Base-by-base conservation (phyloP, 2,113 vertebrate genomes). In the Tursiops truncatus region DNA sequence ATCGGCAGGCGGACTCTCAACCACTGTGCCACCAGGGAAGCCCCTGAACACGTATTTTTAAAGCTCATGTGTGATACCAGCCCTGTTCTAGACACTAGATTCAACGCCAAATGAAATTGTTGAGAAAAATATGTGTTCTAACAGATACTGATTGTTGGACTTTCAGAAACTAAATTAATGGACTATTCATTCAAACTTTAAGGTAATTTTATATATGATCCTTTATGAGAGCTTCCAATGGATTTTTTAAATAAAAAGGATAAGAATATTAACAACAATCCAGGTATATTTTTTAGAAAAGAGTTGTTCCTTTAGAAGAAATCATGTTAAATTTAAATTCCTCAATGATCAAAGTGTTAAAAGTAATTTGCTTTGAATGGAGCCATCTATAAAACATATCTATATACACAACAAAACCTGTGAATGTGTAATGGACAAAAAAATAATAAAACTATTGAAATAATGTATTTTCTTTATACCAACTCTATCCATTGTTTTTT, bases 371-470 rank as follows among this genome's bases (percentile, higher is more conserved):
- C 98, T 98, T 98, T 98, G 97, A 98, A 98, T 95, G 97, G 97
- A 97, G 89, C 87, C 93, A 98, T 98, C 97, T 96, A 97, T 98
- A 98, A 98, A 98, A 33, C 74, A 97, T 85, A 97, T 44, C 63
- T 93, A 82, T 96, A 97, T 96, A 98, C 97, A 95, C 60, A 96
- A 95, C 97, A 97, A 97, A 98, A 97, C 91, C 95, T 97, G 94
- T 97, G 98, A 98, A 98, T 97, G 94, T 97, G 96, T 98, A 98
- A 98, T 97, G 94, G 97, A 97, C 94, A 97, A 98, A 96, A 98
- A 98, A 98, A 97, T 94, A 98, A 98, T 98, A 98, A 98, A 98
- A 98, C 97, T 97, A 97, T 98, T 97, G 97, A 98, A 98, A 98
- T 97, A 98, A 98, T 97, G 94, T 96, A 96, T 98, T 98, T 98